Conservation (phyloP, 2,888 invertebrate species). For the Agapetus fuscipes region DNA sequence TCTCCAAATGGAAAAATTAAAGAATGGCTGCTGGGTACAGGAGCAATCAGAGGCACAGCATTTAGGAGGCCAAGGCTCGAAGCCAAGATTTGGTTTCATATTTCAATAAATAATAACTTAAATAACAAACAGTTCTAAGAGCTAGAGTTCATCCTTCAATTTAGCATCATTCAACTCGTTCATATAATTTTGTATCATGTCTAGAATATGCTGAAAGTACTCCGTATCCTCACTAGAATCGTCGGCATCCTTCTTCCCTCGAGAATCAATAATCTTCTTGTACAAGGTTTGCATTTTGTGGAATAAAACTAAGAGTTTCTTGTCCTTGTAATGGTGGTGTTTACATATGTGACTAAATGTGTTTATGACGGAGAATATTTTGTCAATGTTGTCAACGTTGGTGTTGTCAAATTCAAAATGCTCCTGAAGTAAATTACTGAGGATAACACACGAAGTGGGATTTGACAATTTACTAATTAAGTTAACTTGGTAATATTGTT, state of each 20-base stretch:
- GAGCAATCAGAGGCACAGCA: too few species aligned
- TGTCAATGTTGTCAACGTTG: constrained; percentile 17
- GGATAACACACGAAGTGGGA: constrained; percentile 17
- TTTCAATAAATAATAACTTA: too few species aligned
- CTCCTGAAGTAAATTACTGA: constrained; percentile 16
- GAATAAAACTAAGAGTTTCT: constrained; percentile 13
- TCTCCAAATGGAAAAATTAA: too few species aligned
- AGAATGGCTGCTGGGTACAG: too few species aligned
- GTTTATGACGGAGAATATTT: constrained; percentile 17
- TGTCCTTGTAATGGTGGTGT: constrained; percentile 20
- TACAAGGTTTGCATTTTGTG: constrained; percentile 19
- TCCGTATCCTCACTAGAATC: constrained; percentile 13
- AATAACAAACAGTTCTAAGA: too few species aligned
- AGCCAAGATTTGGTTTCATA: too few species aligned
- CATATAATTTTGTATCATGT: constrained; percentile 18
- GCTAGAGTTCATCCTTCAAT: constrained; percentile 17
- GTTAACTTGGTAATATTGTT: constrained; percentile 30
- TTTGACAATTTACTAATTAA: constrained; percentile 27
- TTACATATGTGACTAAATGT: constrained; percentile 19
- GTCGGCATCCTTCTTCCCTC: constrained; percentile 1
- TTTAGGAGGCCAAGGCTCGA: too few species aligned
- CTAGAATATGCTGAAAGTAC: constrained; percentile 15
- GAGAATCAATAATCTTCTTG: constrained; percentile 6
- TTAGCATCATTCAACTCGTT: constrained; percentile 16
- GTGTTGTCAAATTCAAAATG: constrained; percentile 19